These are phyloP conservation scores for Chromobotia macracanthus DNA, from an alignment of 2,797 vertebrate species.

Conservation along the genomic window DNA sequence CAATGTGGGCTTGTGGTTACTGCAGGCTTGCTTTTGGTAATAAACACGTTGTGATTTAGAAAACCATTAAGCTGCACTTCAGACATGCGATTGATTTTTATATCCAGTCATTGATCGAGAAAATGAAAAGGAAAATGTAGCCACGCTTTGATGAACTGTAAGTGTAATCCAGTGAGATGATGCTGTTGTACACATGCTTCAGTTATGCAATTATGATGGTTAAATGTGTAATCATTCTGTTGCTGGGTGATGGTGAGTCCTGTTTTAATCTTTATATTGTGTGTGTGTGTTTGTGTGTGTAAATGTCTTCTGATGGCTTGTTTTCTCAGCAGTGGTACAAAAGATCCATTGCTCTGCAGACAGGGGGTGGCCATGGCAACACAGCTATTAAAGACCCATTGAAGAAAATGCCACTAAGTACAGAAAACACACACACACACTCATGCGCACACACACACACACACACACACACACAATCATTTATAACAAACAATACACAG, in stretches of 20 bases:
- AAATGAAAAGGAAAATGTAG: conserved; percentile 6
- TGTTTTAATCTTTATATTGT: conserved; percentile 21
- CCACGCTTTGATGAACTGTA: not conserved
- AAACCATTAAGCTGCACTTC: conserved; percentile 17
- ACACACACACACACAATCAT: conserved; percentile 11
- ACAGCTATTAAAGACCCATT: conserved; percentile 50
- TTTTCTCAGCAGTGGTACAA: conserved; percentile 52
- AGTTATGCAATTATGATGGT: conserved; percentile 16
- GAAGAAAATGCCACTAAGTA: conserved; percentile 51
- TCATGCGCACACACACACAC: not conserved
- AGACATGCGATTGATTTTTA: not conserved
- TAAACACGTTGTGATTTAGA: conserved; percentile 8
- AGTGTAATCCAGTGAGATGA: not conserved
- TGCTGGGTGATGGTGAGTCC: conserved; percentile 2
- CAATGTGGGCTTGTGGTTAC: not conserved
- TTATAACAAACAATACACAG: not conserved
- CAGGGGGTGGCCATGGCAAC: conserved; percentile 59
- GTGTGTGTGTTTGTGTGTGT: conserved; percentile 46
- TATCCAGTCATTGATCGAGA: conserved; percentile 13
- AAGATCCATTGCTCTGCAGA: conserved; percentile 47
- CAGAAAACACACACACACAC: conserved; percentile 8
- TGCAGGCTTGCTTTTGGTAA: not conserved
- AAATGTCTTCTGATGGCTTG: conserved; percentile 49
- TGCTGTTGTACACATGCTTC: not conserved
- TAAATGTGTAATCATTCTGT: conserved; percentile 25